Base-by-base conservation (phyloP, 2,888 invertebrate species). In the Beris chalybata region DNA sequence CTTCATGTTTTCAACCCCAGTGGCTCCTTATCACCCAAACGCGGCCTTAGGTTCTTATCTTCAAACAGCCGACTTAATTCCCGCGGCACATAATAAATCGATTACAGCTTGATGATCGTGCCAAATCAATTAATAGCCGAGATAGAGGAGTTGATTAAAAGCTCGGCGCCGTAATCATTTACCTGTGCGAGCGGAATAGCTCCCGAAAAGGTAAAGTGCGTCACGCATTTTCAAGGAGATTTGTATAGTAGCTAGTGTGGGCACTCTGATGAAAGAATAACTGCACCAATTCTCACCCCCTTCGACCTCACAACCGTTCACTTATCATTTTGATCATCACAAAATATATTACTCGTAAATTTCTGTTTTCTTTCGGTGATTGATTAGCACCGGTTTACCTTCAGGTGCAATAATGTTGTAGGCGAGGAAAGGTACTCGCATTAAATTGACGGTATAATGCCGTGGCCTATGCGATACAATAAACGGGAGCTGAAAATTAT, bases 401-500 rank as follows among this genome's bases (percentile, higher is more conserved):
- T n/a, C 38, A 38, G 38, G 38, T 38, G 38, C 38, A 38, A 9
- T 38, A 38, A 3, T 38, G 38, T 38, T 38, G 38, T 38, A 38
- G 38, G 38, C 3, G 38, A 38, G 38, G 38, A 1, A 38, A 38
- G 38, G 38, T 38, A 38, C 9, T 38, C 31, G 45, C 15, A 44
- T 45, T 5, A 13, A 5, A 5, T 43, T 12, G 12, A 12, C 15
- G 11, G 31, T 38, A n/a, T 32, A 53, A 43, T 15, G 56, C 13
- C 22, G 63, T 53, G 38, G 50, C 9, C 30, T 61, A 12, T 54
- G 57, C 31, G 22, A 32, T 47, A 54, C 61, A 63, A 59, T 59
- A 65, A 67, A 65, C 67, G 54, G 67, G 52, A 67, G 67, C 67
- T 61, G 65, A 61, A 55, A 47, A 58, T 65, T 61, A 67, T 65